Conservation (phyloP, 2,797 vertebrate species). For the Gastrophryne carolinensis region DNA sequence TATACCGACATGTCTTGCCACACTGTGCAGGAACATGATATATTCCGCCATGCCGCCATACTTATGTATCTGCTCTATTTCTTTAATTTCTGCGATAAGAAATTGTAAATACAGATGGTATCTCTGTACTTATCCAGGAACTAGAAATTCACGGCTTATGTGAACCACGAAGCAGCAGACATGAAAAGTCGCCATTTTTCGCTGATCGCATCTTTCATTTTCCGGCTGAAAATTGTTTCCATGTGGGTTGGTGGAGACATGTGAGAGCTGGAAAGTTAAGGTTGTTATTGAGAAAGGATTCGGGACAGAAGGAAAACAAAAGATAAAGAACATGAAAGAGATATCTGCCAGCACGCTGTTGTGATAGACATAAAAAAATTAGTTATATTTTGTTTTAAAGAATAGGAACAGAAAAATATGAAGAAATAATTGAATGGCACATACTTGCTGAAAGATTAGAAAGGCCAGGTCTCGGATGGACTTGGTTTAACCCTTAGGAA, state of each 20-base stretch:
- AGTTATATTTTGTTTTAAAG: no score
- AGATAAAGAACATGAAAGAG: no score
- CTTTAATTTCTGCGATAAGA: constrained; percentile 48
- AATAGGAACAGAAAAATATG: no score
- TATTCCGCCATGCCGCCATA: constrained; percentile 15
- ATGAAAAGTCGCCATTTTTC: constrained; percentile 37
- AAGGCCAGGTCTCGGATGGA: no score
- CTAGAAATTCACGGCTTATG: constrained; percentile 25
- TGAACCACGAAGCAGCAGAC: constrained; percentile 26
- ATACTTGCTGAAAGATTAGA: no score
- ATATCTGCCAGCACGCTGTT: no score
- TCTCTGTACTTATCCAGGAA: constrained; percentile 38
- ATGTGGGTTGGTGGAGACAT: constrained; percentile 6
- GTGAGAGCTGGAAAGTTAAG: neutral
- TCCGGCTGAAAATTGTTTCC: constrained; percentile 20
- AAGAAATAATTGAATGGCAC: no score
- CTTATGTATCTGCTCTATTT: constrained; percentile 44
- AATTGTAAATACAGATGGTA: constrained; percentile 47
- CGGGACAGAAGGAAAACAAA: constrained; percentile 26
- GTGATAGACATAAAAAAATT: no score
- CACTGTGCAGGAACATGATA: neutral
- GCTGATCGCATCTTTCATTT: constrained; percentile 48
- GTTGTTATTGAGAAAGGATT: constrained; percentile 10
- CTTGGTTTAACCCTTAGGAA: no score
- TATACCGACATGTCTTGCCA: neutral